These are phyloP conservation scores for Darevskia nairensis DNA, from an alignment of 2,797 vertebrate genomes.

Conservation along the genomic window DNA sequence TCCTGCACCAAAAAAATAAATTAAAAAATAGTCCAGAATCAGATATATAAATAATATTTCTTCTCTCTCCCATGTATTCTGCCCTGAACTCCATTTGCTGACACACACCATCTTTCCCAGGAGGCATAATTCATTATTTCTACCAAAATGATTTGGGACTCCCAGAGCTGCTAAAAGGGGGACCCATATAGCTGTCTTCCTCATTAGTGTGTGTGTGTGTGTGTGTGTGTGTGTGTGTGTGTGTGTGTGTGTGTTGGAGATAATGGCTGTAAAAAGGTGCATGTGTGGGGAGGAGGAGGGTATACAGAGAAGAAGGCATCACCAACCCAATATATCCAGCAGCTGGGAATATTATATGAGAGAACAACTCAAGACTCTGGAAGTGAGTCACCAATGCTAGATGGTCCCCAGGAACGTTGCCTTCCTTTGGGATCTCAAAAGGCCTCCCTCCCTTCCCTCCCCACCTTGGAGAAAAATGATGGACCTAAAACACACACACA, in stretches of 20 bases:
- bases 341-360: neutral
- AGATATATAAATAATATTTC: neutral
- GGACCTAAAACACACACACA: neutral
- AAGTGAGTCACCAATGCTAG: neutral
- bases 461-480: neutral
- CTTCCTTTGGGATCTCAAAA: neutral
- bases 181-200: slow-evolving; percentile 11
- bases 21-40: neutral
- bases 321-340: neutral
- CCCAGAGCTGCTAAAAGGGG: slow-evolving; percentile 14
- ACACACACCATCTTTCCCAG: neutral
- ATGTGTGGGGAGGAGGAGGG: neutral
- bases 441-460: neutral
- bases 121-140: slow-evolving; percentile 40
- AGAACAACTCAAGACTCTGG: neutral
- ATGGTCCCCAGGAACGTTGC: neutral
- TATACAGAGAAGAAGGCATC: neutral
- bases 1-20: too few relatives aligned
- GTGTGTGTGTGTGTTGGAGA: neutral
- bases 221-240: neutral
- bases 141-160: slow-evolving; percentile 38
- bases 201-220: neutral
- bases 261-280: neutral
- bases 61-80: neutral
- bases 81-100: neutral